These are phyloP conservation scores for Babylonia areolata DNA, from an alignment of 1,140 invertebrate genomes.

Conservation along the genomic window DNA sequence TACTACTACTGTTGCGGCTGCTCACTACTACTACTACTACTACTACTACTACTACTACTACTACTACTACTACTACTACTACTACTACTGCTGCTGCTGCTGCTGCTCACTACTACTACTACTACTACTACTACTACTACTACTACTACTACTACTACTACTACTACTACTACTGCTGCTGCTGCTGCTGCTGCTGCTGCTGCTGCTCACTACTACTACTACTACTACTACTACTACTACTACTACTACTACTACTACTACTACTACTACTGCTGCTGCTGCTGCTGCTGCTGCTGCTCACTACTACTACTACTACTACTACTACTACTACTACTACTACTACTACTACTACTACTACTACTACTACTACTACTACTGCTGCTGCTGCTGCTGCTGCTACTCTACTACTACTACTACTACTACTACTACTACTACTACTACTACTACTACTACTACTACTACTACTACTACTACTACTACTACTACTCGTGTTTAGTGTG, in stretches of 20 bases:
- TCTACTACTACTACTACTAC: too few relatives aligned
- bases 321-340: too few relatives aligned
- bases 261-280: neutral
- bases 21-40: conserved; percentile 25
- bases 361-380: conserved; percentile 11
- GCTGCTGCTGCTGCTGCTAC: too few relatives aligned
- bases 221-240: too few relatives aligned
- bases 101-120: too few relatives aligned
- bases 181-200: too few relatives aligned
- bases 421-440: conserved; percentile 12
- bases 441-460: neutral
- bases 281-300: too few relatives aligned
- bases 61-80: conserved; percentile 33
- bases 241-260: conserved; percentile 17
- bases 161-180: conserved; percentile 8
- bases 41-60: conserved; percentile 33
- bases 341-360: conserved; percentile 5
- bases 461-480: too few relatives aligned
- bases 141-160: conserved; percentile 27
- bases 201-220: too few relatives aligned
- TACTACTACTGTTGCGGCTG: neutral
- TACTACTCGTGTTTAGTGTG: too few relatives aligned
- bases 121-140: too few relatives aligned
- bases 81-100: conserved; percentile 26
- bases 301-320: too few relatives aligned